phyloP scores from a whole-genome alignment of 2,797 vertebrate species.

The Pseudochromis fuscus region DNA sequence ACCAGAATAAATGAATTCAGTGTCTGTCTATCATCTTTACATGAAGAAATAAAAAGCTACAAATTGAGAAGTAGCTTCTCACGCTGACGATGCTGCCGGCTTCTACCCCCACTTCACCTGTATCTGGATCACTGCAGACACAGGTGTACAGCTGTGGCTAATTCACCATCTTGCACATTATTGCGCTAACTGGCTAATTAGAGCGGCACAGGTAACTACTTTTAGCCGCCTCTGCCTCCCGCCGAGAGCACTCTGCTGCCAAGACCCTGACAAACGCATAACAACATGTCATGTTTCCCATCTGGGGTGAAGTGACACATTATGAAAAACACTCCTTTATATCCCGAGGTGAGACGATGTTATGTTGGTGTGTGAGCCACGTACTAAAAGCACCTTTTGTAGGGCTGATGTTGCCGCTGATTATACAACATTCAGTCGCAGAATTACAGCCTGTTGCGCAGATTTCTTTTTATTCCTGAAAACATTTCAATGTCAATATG shows the following conservation, averaged over 20 bases:
- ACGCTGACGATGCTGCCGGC: too few relatives aligned
- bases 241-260: slow-evolving; percentile 59
- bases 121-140: slow-evolving; percentile 34
- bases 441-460: neutral
- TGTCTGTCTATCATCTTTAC: too few relatives aligned
- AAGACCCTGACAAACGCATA: slow-evolving; percentile 64
- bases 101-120: neutral
- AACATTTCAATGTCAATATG: neutral
- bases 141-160: slow-evolving; percentile 39
- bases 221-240: slow-evolving; percentile 39
- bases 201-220: slow-evolving; percentile 40
- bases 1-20: slow-evolving; percentile 26
- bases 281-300: slow-evolving; percentile 63
- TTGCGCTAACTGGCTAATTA: slow-evolving; percentile 64
- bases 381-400: neutral
- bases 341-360: slow-evolving; percentile 47
- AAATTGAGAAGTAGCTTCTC: too few relatives aligned
- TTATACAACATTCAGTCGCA: neutral
- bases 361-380: too few relatives aligned
- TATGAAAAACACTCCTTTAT: slow-evolving; percentile 46
- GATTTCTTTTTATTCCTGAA: slow-evolving; percentile 30
- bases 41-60: too few relatives aligned
- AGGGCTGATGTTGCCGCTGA: slow-evolving; percentile 5
- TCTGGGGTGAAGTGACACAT: slow-evolving; percentile 34
- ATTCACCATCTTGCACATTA: slow-evolving; percentile 53